phyloP scores from a whole-genome alignment of 37 sponge, comb jelly and placozoan species.

The Beroe ovata region DNA sequence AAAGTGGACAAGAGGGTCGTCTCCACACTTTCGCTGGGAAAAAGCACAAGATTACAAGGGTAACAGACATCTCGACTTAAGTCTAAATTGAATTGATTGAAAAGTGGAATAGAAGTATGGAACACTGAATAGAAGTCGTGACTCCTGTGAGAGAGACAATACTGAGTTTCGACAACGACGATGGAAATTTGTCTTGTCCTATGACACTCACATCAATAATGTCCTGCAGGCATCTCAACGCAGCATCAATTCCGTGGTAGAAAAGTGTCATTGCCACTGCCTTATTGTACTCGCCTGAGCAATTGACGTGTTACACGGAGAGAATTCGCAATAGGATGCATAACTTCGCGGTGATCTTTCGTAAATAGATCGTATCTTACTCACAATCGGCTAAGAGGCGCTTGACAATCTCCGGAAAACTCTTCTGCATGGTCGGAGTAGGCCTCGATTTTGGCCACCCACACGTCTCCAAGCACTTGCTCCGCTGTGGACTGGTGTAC shows the following conservation, averaged over 20 bases:
- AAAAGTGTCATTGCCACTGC: conserved; percentile 36
- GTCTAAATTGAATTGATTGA: no score
- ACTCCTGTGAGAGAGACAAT: no score
- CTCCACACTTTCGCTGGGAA: neutral
- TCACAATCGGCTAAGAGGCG: neutral
- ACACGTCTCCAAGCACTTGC: conserved; percentile 38
- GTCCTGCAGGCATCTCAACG: neutral
- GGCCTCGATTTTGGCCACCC: neutral
- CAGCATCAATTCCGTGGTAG: conserved; percentile 42
- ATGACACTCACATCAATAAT: neutral
- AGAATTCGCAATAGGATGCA: no score
- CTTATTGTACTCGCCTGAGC: neutral
- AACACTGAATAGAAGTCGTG: no score
- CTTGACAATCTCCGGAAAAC: neutral
- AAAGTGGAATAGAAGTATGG: no score
- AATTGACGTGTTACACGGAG: no score
- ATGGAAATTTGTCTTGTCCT: no score
- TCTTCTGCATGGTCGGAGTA: neutral
- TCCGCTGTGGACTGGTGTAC: neutral
- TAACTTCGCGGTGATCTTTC: no score
- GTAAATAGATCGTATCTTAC: no score
- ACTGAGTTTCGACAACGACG: no score
- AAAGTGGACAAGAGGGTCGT: neutral
- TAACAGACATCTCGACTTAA: no score
- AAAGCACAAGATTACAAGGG: no score